Conservation (phyloP, 2,113 vertebrate species). For the Crotalus viridis region DNA sequence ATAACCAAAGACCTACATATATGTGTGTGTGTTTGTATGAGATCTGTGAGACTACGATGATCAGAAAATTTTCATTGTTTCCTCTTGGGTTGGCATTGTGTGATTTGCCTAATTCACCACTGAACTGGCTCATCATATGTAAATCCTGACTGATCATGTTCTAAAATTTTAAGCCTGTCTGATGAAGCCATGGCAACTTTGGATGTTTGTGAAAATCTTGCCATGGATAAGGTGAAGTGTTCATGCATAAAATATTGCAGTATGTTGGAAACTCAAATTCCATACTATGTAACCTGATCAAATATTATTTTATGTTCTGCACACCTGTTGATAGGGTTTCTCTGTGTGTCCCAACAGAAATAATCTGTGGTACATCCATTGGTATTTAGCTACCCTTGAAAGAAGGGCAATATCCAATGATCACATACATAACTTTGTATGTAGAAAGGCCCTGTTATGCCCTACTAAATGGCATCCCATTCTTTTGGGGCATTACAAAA, state of each 20-base stretch:
- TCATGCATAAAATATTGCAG: neutral
- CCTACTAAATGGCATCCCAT: neutral
- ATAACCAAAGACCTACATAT: too few relatives aligned
- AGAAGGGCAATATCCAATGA: neutral
- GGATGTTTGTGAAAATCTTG: neutral
- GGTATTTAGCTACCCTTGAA: neutral
- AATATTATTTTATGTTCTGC: neutral
- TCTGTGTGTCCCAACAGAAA: neutral
- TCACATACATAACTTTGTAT: neutral
- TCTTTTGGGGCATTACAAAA: neutral
- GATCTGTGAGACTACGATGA: neutral
- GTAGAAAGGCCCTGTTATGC: neutral
- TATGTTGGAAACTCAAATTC: neutral
- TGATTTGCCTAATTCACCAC: neutral
- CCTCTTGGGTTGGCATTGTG: neutral
- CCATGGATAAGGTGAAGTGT: neutral
- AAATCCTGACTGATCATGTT: neutral
- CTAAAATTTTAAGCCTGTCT: neutral
- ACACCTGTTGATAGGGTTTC: neutral
- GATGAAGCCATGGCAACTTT: neutral
- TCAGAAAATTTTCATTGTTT: neutral
- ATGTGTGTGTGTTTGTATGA: neutral
- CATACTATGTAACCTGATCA: neutral
- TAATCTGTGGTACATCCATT: neutral
- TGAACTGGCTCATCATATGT: neutral